Evolutionary conservation across 2,113 vertebrate genomes (phyloP).

Genomic region (Speoplatyrhinus poulsoni): DNA sequence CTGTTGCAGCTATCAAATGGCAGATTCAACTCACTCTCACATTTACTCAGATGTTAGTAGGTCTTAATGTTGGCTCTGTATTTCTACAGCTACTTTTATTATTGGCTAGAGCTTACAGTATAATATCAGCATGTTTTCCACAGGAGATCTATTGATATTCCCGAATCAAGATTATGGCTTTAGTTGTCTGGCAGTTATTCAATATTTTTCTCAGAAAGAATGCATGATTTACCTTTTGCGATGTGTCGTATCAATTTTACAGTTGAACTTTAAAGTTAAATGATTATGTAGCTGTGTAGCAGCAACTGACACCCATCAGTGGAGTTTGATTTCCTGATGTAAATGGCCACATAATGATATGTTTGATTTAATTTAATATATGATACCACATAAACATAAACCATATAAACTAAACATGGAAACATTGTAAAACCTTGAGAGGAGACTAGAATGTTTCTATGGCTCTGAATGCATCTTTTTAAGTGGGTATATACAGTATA

Average conservation of each 20-base stretch:
- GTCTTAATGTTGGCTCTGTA: not conserved
- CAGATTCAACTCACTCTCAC: too few relatives aligned
- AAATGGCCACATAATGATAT: too few relatives aligned
- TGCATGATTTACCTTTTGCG: too few relatives aligned
- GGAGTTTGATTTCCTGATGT: too few relatives aligned
- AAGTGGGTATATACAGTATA: too few relatives aligned
- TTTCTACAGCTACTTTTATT: slow-evolving; percentile 20
- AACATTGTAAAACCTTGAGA: not conserved
- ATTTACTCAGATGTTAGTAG: not conserved
- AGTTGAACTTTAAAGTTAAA: not conserved
- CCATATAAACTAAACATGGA: not conserved
- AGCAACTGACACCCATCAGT: too few relatives aligned
- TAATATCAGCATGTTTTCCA: slow-evolving; percentile 6
- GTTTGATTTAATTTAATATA: not conserved
- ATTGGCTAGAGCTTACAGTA: slow-evolving; percentile 4
- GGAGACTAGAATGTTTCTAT: not conserved
- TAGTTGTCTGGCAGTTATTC: too few relatives aligned
- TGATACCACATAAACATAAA: not conserved
- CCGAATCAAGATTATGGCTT: not conserved
- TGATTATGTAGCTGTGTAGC: too few relatives aligned
- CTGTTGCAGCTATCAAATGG: too few relatives aligned
- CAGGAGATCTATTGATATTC: not conserved
- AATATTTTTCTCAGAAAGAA: too few relatives aligned
- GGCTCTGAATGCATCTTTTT: not conserved
- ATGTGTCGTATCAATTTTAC: not conserved